Base-by-base conservation (phyloP, 2,113 vertebrate species). In the Setophaga coronata region DNA sequence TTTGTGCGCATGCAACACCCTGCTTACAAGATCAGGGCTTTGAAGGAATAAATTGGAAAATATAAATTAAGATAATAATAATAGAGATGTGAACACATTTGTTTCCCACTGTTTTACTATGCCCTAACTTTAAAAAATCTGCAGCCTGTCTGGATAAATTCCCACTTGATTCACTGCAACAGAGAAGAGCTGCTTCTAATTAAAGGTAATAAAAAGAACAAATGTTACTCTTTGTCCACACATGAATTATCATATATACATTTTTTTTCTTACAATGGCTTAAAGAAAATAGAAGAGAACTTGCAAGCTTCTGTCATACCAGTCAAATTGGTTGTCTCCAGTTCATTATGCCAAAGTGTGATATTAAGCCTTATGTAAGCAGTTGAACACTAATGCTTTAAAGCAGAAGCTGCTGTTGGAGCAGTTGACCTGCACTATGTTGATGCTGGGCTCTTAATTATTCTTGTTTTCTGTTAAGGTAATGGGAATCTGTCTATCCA, bases 131-230 rank as follows among this genome's bases (percentile, higher is more conserved):
- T 71, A 73, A 40, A 72, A 72, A 23, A 23, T 34, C 60, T 74
- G 7, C 13, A 67, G 60, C 2, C 2, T 58, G 60, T 34, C 64
- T 73, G 60, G 57, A n/a, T 92, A 65, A 94, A 64, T 81, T 92
- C 48, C 69, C 33, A 7, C 40, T 83, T 67, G 43, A 71, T 90
- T 94, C 10, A 14, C 43, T 62, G 48, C 15, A 74, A 29, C 38
- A 38, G 80, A 81, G 62, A 82, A 78, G 65, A 93, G n/a, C 40
- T 3, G 2, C 13, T 87, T 89, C 65, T 65, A 85, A 71, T 91
- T 90, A 87, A 87, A 67, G 31, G 51, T 84, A 89, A 71, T 84
- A 67, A 70, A 69, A 90, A 79, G 12, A 86, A 66, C 25, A 90
- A 84, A 78, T 51, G 56, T 86, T 65, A n/a, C 14, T 85, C 12